These are phyloP conservation scores for Dicrurus megarhynchus DNA, from an alignment of 2,113 vertebrate species.

Conservation along the genomic window DNA sequence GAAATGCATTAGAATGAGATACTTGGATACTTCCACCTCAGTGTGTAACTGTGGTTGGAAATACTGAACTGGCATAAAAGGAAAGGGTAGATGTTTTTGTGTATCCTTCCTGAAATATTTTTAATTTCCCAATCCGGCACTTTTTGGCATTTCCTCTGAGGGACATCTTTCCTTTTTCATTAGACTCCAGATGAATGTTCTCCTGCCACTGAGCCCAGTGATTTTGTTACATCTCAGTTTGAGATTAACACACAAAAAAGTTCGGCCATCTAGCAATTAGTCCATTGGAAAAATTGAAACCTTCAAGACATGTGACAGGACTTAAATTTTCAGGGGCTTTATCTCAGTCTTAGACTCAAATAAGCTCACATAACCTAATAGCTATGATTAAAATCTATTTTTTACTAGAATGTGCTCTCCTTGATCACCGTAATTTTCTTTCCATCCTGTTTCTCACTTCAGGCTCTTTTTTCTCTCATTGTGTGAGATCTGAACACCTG, in stretches of 20 bases:
- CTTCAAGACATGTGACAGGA: not conserved
- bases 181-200: not conserved
- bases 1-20: not conserved
- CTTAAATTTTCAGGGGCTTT: not conserved
- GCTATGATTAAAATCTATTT: not conserved
- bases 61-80: not conserved
- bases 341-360: not conserved
- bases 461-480: not conserved
- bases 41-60: not conserved
- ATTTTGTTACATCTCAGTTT: not conserved
- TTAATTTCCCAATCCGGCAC: not conserved
- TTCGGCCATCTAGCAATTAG: not conserved
- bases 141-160: not conserved
- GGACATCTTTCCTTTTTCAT: not conserved
- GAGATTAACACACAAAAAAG: not conserved
- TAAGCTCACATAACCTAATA: constrained; percentile 36
- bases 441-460: not conserved
- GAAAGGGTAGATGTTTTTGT: not conserved
- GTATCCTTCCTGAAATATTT: not conserved
- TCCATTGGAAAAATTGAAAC: not conserved
- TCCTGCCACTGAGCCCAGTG: not conserved
- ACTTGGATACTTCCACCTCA: not conserved
- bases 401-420: not conserved
- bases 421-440: constrained; percentile 26
- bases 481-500: constrained; percentile 21